Percentiles rank a stretch among this genome's conserved stretches.
These are phyloP conservation scores for Sipha flava DNA, from an alignment of 1,140 invertebrate genomes.

Conservation along the genomic window DNA sequence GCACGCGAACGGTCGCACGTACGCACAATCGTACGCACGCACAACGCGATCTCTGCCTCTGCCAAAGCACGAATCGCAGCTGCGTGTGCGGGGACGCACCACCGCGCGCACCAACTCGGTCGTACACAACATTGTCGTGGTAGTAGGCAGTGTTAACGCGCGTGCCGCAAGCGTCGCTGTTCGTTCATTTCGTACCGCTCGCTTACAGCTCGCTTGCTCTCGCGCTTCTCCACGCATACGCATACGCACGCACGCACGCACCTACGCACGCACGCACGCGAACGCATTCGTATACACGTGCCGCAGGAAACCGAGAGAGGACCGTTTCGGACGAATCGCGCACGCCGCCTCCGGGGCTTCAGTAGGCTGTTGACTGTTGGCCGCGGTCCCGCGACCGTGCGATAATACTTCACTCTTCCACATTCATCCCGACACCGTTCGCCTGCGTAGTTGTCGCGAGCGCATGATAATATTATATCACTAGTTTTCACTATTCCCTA, in stretches of 20 bases:
- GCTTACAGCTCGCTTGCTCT: neutral
- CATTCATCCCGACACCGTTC: neutral
- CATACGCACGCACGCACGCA: neutral
- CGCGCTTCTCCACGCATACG: neutral
- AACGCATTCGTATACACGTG: conserved; percentile 34
- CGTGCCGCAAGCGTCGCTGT: neutral
- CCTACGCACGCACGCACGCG: conserved; percentile 27
- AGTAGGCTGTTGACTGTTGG: conserved; percentile 34
- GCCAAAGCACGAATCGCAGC: conserved; percentile 33
- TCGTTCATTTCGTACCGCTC: too few relatives aligned
- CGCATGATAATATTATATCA: neutral
- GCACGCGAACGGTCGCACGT: neutral
- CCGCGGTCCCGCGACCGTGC: neutral
- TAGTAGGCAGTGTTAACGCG: neutral
- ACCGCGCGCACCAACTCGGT: neutral
- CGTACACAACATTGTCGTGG: neutral
- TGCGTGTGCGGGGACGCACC: neutral
- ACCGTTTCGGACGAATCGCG: conserved; percentile 5
- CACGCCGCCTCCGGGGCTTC: neutral
- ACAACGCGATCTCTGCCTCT: neutral
- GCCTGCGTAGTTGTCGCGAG: neutral
- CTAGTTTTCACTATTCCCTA: neutral
- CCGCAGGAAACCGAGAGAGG: conserved; percentile 33
- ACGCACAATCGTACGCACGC: conserved; percentile 29
- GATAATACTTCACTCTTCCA: neutral